Conservation (phyloP, 2,888 invertebrate species). For the Hemithea aestivaria region DNA sequence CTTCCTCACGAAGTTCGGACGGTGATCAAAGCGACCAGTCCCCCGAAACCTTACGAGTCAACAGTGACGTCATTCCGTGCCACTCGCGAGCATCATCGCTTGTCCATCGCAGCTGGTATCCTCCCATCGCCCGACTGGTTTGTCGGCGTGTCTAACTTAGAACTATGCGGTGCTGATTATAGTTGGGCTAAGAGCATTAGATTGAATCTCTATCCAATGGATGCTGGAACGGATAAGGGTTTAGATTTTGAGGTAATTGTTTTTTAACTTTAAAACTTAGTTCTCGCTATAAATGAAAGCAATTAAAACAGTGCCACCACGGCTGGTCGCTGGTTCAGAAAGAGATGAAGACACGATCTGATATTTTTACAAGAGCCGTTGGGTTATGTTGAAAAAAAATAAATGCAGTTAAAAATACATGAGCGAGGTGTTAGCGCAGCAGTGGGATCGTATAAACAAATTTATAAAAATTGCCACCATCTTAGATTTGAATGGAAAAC, state of each 20-base stretch:
- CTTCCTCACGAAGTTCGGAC: slow-evolving; percentile 55
- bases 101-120: slow-evolving; percentile 61
- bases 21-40: slow-evolving; percentile 62
- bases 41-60: slow-evolving; percentile 44
- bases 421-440: no score
- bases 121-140: slow-evolving; percentile 95
- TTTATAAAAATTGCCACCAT: no score
- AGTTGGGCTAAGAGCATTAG: slow-evolving; percentile 88
- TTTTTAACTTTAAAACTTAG: slow-evolving; percentile 1
- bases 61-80: slow-evolving; percentile 57
- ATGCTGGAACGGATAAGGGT: slow-evolving; percentile 97
- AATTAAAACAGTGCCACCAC: no score
- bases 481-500: no score
- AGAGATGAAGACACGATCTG: no score
- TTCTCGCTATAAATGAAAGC: no score
- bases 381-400: no score
- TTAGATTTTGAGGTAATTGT: slow-evolving; percentile 90
- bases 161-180: slow-evolving; percentile 88
- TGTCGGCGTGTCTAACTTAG: slow-evolving; percentile 92
- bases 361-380: no score
- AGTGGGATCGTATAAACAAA: no score
- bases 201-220: slow-evolving; percentile 94
- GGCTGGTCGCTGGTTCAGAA: no score
- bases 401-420: no score
- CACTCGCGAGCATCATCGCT: slow-evolving; percentile 53